Evolutionary conservation across 1,140 invertebrate species (phyloP).

Genomic region (Drosophila navojoa): DNA sequence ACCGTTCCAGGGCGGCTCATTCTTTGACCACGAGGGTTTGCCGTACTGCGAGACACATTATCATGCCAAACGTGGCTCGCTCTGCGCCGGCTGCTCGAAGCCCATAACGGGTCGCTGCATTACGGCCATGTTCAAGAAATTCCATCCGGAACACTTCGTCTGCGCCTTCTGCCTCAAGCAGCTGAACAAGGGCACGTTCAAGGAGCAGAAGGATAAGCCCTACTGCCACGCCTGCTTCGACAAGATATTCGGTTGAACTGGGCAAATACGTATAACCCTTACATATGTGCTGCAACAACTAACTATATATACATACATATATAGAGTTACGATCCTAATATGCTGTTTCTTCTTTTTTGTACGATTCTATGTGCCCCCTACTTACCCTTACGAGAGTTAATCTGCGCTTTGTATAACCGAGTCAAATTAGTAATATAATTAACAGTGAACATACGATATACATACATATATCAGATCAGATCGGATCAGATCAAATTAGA

Average conservation of each 20-base stretch:
- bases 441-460: conserved; percentile 45
- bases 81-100: conserved; percentile 98
- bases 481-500: not conserved
- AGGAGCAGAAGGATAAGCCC: conserved; percentile 98
- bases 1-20: conserved; percentile 96
- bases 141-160: conserved; percentile 99
- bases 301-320: conserved; percentile 3
- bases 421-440: conserved; percentile 79
- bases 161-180: conserved; percentile 97
- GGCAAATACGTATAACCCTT: not conserved
- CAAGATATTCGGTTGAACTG: conserved; percentile 95
- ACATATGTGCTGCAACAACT: conserved; percentile 14
- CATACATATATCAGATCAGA: conserved; percentile 37
- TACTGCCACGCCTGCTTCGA: conserved; percentile 99
- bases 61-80: conserved; percentile 96
- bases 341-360: conserved; percentile 55
- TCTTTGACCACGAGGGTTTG: conserved; percentile 97
- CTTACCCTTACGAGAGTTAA: conserved; percentile 58
- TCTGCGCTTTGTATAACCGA: conserved; percentile 79
- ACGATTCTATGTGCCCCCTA: conserved; percentile 59
- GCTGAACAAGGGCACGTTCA: conserved; percentile 98
- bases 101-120: conserved; percentile 98
- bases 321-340: conserved; percentile 54
- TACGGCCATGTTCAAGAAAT: conserved; percentile 99
- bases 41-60: conserved; percentile 99